phyloP scores from a whole-genome alignment of 2,113 vertebrate species.

The Ardeotis arabs region DNA sequence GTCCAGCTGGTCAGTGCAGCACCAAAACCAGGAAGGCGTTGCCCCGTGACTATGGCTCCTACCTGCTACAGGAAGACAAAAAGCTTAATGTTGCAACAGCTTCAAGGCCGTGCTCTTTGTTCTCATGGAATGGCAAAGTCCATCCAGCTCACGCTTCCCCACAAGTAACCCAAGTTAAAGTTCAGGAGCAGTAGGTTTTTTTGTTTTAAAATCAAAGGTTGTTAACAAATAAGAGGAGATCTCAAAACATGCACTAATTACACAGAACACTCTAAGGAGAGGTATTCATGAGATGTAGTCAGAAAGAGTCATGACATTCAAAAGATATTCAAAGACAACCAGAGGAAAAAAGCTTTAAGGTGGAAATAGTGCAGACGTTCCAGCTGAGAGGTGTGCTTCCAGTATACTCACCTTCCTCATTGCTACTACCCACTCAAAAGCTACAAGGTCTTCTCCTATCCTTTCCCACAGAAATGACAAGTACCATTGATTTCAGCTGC shows the following conservation, averaged over 20 bases:
- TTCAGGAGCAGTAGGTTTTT: background rate
- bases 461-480: background rate
- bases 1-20: background rate
- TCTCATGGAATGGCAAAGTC: constrained; percentile 1
- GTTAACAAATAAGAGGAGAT: background rate
- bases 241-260: background rate
- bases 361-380: background rate
- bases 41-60: accelerated
- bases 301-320: background rate
- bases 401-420: background rate
- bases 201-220: background rate
- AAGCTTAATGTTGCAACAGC: background rate
- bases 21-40: background rate
- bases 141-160: background rate
- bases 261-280: background rate
- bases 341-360: background rate
- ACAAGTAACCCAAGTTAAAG: background rate
- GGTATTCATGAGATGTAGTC: background rate
- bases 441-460: background rate
- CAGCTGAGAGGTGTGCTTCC: background rate
- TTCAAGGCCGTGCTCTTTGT: background rate
- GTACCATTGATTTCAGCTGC: background rate
- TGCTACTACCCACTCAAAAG: background rate
- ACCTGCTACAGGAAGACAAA: background rate
- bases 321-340: background rate